Percentiles rank a stretch among this genome's conserved stretches.
These are phyloP conservation scores for Drosophila arizonae DNA, from an alignment of 1,140 invertebrate genomes.

Conservation along the genomic window DNA sequence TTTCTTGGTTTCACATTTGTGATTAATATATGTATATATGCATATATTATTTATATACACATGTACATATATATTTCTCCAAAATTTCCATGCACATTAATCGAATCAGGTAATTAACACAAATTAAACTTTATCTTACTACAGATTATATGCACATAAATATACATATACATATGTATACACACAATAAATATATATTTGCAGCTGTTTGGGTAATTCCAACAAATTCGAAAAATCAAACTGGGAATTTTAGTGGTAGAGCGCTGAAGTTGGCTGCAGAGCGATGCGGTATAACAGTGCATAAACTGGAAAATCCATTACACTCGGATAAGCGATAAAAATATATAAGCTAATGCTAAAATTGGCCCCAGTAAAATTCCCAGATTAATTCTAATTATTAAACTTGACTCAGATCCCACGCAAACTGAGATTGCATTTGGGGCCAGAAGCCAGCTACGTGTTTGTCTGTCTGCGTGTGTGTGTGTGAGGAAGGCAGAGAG, in stretches of 20 bases:
- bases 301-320: conserved; percentile 14
- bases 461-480: too few relatives aligned
- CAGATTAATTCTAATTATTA: conserved; percentile 24
- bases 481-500: neutral
- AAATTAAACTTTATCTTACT: neutral
- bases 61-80: too few relatives aligned
- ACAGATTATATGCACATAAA: too few relatives aligned
- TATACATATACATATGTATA: too few relatives aligned
- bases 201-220: neutral
- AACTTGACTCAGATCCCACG: conserved; percentile 26
- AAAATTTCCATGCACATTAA: neutral
- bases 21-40: too few relatives aligned
- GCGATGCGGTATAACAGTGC: neutral
- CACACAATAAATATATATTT: too few relatives aligned
- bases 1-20: too few relatives aligned
- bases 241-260: neutral
- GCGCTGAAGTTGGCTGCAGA: neutral
- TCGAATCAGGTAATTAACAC: neutral
- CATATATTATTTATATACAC: too few relatives aligned
- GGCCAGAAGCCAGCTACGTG: neutral
- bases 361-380: conserved; percentile 22
- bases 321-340: neutral
- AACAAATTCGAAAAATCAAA: too few relatives aligned
- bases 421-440: conserved; percentile 16
- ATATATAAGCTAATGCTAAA: neutral